These are phyloP conservation scores for Orientallactaga bullata DNA, from an alignment of 2,113 vertebrate species.

Conservation along the genomic window DNA sequence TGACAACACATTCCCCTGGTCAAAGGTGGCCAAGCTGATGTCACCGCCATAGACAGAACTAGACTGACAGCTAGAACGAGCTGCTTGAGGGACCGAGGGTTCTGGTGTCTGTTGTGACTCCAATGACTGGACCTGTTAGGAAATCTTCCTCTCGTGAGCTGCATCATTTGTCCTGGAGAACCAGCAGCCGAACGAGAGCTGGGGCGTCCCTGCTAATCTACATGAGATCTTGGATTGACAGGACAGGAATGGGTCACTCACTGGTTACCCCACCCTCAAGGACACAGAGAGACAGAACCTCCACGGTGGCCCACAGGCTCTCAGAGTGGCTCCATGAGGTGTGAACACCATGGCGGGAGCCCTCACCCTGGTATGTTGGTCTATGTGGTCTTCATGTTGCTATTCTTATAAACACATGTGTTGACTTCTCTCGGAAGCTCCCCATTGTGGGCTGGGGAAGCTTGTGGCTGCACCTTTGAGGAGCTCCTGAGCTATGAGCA, in stretches of 20 bases:
- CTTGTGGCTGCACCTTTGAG: background rate
- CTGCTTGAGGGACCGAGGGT: rapidly evolving
- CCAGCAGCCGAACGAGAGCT: background rate
- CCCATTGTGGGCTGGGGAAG: rapidly evolving
- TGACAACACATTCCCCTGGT: background rate
- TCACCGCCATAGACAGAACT: background rate
- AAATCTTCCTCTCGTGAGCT: rapidly evolving
- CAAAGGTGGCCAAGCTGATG: rapidly evolving
- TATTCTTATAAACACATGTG: background rate
- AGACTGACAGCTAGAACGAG: background rate
- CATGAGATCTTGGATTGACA: background rate
- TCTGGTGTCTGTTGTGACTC: background rate
- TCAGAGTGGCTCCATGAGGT: rapidly evolving
- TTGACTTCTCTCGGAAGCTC: background rate
- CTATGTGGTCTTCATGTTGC: rapidly evolving
- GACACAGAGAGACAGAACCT: background rate
- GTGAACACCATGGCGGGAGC: no score
- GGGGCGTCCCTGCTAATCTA: background rate
- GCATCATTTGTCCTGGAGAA: background rate
- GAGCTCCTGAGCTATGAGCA: background rate
- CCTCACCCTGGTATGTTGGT: rapidly evolving
- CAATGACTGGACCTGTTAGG: background rate
- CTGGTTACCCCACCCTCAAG: no score
- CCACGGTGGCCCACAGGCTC: rapidly evolving
- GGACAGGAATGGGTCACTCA: background rate